Evolutionary conservation across 2,113 vertebrate genomes (phyloP).

Genomic region (Nanger granti): DNA sequence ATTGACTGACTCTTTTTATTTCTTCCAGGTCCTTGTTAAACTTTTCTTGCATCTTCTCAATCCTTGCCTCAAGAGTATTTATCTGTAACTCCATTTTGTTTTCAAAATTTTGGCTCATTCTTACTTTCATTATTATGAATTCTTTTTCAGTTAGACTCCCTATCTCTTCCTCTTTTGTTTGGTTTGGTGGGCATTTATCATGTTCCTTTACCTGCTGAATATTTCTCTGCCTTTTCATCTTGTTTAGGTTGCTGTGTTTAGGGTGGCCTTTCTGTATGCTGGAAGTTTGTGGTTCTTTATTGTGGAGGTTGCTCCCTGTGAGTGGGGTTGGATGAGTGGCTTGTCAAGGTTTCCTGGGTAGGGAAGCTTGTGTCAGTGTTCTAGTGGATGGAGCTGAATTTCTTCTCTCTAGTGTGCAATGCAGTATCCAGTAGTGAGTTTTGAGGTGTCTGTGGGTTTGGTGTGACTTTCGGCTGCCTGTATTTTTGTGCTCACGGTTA

Average conservation of each 20-base stretch:
- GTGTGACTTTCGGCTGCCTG: background rate
- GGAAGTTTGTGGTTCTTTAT: background rate
- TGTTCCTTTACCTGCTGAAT: background rate
- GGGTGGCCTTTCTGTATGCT: background rate
- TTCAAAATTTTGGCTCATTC: background rate
- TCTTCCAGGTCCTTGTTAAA: background rate
- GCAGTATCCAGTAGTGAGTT: background rate
- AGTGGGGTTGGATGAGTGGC: background rate
- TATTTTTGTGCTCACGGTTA: background rate
- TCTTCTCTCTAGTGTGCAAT: background rate
- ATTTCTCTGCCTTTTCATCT: background rate
- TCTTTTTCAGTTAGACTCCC: background rate
- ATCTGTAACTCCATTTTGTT: background rate
- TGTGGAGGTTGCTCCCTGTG: background rate
- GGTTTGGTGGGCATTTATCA: background rate
- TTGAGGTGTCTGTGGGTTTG: background rate
- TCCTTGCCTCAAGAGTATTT: background rate
- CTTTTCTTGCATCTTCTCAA: background rate
- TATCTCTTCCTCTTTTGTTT: background rate
- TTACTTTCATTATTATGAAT: background rate
- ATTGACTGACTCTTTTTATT: background rate
- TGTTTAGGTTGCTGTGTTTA: background rate
- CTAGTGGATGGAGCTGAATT: background rate
- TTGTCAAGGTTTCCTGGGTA: background rate
- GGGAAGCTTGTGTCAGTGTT: background rate